Evolutionary conservation across 2,113 vertebrate genomes (phyloP).

Genomic region (Cottus gobio): DNA sequence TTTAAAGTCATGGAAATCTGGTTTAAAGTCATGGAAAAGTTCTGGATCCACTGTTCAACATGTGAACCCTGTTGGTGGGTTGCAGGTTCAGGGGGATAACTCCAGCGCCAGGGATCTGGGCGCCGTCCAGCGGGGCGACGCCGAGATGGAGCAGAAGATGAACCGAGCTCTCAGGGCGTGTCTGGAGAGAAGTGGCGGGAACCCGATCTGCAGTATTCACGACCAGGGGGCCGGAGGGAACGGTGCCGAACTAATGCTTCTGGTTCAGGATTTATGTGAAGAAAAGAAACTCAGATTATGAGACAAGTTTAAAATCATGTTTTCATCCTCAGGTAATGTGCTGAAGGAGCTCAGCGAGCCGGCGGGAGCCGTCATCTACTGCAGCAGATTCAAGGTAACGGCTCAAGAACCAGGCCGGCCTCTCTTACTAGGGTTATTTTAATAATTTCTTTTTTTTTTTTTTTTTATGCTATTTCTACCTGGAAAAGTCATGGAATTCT

Average conservation of each 20-base stretch:
- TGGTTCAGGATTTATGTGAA: not conserved
- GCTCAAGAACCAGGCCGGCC: not conserved
- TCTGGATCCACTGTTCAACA: too few relatives aligned
- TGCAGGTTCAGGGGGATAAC: slow-evolving; percentile 91
- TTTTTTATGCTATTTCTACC: too few relatives aligned
- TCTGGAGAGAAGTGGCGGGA: slow-evolving; percentile 82
- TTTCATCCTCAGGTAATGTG: slow-evolving; percentile 87
- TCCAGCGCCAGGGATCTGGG: slow-evolving; percentile 88
- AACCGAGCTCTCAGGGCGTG: slow-evolving; percentile 92
- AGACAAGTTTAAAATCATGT: not conserved
- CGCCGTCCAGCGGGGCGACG: slow-evolving; percentile 92
- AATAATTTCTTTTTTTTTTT: too few relatives aligned
- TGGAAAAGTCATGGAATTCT: too few relatives aligned
- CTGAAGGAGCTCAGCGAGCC: slow-evolving; percentile 93
- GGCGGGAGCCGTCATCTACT: slow-evolving; percentile 88
- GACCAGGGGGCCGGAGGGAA: slow-evolving; percentile 95
- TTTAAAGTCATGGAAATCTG: too few relatives aligned
- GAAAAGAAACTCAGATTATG: not conserved
- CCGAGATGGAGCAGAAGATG: slow-evolving; percentile 97
- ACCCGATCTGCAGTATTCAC: slow-evolving; percentile 93
- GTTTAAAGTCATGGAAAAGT: too few relatives aligned
- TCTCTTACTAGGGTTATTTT: too few relatives aligned
- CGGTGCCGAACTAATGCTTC: too few relatives aligned
- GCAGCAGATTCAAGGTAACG: slow-evolving; percentile 89
- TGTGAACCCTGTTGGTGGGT: too few relatives aligned